Evolutionary conservation across 2,888 invertebrate genomes (phyloP), one percentile per base, ranked within the genome.

Genomic region (Cephonodes hylas): DNA sequence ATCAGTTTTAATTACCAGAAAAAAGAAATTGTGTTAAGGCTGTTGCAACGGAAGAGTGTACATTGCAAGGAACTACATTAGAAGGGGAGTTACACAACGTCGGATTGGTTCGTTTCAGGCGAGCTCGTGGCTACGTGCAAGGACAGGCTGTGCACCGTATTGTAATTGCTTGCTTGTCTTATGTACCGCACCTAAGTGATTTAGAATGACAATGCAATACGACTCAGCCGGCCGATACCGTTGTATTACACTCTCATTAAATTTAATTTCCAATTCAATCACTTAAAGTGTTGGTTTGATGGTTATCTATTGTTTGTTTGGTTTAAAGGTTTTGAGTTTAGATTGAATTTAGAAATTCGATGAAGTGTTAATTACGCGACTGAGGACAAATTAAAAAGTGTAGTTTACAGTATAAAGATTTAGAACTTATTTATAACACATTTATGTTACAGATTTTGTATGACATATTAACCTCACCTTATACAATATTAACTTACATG

Each of bases 81-180:
- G 83, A 83, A 81, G 79, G 82, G 79, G 74, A 67, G 71, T 83
- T 83, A 72, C 79, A 66, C 70, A 80, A 83, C 65, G 63, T 68
- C 67, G 69, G 70, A 62, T 63, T 68, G 67, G 67, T n/a, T n/a
- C 27, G 27, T 53, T 66, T 68, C 65, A 70, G 76, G 73, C 72
- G 75, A 71, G 65, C 64, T 75, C 75, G 78, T 79, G 77, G 74
- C 72, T 78, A 67, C 71, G 67, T 63, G 64, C 79, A 80, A 81
- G 83, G 66, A 73, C 74, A 71, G 72, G 74, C 69, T 71, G 69
- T 75, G 68, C 74, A 76, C 73, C 75, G 71, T 69, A 73, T 70
- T 66, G 68, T 76, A 77, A 78, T 77, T 75, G 79, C 65, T 63
- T 53, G 60, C 67, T 72, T 70, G 66, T 75, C 60, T 68, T 60